Conservation (phyloP, 2,113 vertebrate species). For the Chrysochloris asiatica region DNA sequence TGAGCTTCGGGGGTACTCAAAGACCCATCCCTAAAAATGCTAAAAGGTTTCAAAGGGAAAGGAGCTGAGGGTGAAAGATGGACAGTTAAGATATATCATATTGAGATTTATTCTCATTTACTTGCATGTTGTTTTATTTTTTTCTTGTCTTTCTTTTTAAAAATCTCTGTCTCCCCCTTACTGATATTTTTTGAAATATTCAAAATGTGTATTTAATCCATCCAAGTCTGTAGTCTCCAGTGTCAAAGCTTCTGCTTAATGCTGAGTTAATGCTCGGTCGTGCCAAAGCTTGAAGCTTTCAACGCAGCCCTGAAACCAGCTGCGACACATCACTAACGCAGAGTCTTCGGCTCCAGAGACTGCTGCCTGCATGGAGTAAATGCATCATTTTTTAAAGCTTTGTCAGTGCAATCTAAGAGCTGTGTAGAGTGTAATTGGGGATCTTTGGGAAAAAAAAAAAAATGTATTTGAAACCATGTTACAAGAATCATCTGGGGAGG, state of each 20-base stretch:
- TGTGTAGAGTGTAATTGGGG: constrained; percentile 57
- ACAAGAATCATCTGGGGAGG: constrained; percentile 64
- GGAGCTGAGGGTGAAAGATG: neutral
- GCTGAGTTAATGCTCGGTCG: constrained; percentile 53
- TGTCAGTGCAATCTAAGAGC: constrained; percentile 53
- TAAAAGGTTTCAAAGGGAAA: neutral
- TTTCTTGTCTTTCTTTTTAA: neutral
- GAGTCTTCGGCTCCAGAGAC: constrained; percentile 55
- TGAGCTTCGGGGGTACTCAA: neutral
- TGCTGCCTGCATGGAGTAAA: constrained; percentile 53
- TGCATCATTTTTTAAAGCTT: constrained; percentile 70
- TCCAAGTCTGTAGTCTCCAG: constrained; percentile 43
- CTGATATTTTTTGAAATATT: constrained; percentile 55
- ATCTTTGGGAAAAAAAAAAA: constrained; percentile 47
- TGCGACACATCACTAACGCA: constrained; percentile 71
- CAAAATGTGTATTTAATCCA: constrained; percentile 72
- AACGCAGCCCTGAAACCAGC: constrained; percentile 60
- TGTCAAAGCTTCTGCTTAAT: constrained; percentile 73
- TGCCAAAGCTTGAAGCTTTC: constrained; percentile 78
- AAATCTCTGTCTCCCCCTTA: neutral
- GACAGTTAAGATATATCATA: neutral
- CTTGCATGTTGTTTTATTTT: neutral
- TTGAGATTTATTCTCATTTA: neutral
- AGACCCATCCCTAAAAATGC: neutral
- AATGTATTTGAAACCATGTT: constrained; percentile 73